These are phyloP conservation scores for Cheilosia pagana DNA, from an alignment of 2,888 invertebrate species.

Conservation along the genomic window DNA sequence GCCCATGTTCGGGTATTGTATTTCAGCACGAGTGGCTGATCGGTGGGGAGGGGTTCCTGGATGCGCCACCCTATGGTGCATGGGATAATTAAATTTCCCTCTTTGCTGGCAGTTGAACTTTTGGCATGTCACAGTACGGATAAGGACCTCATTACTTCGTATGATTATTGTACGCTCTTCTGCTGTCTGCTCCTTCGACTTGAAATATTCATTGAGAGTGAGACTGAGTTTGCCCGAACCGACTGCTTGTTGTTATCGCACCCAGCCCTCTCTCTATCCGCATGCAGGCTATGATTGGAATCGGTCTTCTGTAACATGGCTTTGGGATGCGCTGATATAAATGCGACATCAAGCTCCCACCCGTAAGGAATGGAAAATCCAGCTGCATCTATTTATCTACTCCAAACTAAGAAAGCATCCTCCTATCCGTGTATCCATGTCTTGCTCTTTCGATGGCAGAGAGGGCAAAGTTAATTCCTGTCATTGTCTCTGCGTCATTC, in stretches of 20 bases:
- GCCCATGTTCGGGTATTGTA: slow-evolving; percentile 57
- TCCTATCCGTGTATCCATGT: slow-evolving; percentile 37
- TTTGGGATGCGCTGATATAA: slow-evolving; percentile 8
- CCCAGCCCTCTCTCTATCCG: slow-evolving; percentile 7
- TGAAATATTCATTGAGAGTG: slow-evolving; percentile 24
- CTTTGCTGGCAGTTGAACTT: slow-evolving; percentile 55
- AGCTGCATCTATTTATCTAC: too few species aligned
- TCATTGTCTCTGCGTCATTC: slow-evolving; percentile 2
- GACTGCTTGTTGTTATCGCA: too few species aligned
- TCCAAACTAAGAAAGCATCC: slow-evolving; percentile 13
- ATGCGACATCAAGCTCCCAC: slow-evolving; percentile 48
- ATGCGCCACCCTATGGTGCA: not conserved
- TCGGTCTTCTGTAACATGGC: slow-evolving; percentile 25
- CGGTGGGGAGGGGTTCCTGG: slow-evolving; percentile 6
- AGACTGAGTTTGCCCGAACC: not conserved
- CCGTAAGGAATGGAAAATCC: slow-evolving; percentile 24
- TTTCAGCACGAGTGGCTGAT: slow-evolving; percentile 50
- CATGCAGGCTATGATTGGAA: slow-evolving; percentile 45
- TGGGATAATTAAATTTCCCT: slow-evolving; percentile 42
- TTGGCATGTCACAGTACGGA: slow-evolving; percentile 37
- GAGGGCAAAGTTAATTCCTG: slow-evolving; percentile 20
- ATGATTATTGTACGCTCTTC: slow-evolving; percentile 60
- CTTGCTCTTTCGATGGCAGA: slow-evolving; percentile 23
- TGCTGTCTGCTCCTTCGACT: slow-evolving; percentile 21
- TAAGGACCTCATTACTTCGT: slow-evolving; percentile 41